These are phyloP conservation scores for Hypanus sabinus DNA, from an alignment of 2,113 vertebrate genomes.

Conservation along the genomic window DNA sequence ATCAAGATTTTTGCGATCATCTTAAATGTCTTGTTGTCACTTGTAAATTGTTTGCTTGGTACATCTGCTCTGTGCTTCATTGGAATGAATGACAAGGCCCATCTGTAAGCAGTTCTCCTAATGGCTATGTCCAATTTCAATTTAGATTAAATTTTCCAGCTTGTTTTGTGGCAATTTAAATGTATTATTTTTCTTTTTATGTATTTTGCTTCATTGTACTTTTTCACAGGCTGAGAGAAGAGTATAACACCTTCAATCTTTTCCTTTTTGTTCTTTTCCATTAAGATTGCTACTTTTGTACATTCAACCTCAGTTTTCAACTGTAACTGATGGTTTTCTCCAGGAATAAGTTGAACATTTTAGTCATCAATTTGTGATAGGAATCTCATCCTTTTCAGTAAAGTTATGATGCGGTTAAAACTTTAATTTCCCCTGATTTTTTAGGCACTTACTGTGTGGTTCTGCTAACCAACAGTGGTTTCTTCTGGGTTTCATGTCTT, in stretches of 20 bases:
- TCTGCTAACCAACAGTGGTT: constrained; percentile 69
- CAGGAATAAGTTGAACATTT: background rate
- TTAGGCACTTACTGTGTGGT: constrained; percentile 75
- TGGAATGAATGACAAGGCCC: background rate
- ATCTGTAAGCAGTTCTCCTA: background rate
- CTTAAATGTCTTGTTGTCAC: background rate
- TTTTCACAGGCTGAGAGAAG: background rate
- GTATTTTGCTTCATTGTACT: background rate
- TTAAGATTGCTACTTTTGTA: background rate
- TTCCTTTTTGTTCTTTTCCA: background rate
- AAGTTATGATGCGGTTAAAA: background rate
- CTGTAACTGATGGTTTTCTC: background rate
- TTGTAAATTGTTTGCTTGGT: background rate
- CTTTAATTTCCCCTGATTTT: background rate
- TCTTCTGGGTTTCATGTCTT: constrained; percentile 75
- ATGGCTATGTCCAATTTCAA: background rate
- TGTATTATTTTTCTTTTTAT: background rate
- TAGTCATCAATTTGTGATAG: background rate
- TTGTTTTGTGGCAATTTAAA: background rate
- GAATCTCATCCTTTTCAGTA: background rate
- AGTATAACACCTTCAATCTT: background rate
- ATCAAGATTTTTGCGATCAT: background rate
- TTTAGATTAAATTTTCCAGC: background rate
- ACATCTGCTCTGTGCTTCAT: background rate
- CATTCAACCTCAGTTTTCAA: background rate